Conservation (phyloP, 2,797 vertebrate genomes). For the Thripadectes ignobilis region DNA sequence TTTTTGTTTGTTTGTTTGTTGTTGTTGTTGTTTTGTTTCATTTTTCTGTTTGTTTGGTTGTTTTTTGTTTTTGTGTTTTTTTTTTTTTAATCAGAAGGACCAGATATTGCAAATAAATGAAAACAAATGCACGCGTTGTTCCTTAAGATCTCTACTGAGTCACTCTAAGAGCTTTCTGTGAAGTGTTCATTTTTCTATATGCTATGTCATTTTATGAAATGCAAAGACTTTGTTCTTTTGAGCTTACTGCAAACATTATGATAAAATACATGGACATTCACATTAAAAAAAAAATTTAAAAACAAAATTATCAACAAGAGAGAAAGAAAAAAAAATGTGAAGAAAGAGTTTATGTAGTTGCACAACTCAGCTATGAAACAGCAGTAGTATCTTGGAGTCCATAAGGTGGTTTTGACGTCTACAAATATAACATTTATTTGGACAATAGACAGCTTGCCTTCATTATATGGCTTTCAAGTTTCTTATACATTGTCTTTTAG, state of each 20-base stretch:
- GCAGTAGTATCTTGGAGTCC: not conserved
- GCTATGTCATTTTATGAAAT: not conserved
- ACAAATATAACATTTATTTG: not conserved
- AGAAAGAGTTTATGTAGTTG: not conserved
- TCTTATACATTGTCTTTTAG: not conserved
- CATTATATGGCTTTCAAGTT: not conserved
- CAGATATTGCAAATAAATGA: not conserved
- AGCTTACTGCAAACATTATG: not conserved
- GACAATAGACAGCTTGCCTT: not conserved
- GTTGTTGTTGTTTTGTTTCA: no score
- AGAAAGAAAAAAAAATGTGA: not conserved
- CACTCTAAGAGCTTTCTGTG: not conserved
- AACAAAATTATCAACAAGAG: not conserved
- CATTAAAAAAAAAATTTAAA: not conserved
- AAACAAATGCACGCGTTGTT: not conserved
- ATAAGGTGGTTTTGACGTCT: not conserved
- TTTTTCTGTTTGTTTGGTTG: not conserved
- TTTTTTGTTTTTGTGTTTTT: not conserved
- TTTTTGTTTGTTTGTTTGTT: no score
- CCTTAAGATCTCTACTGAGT: not conserved
- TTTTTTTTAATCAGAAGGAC: not conserved
- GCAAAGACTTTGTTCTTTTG: not conserved
- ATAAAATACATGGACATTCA: not conserved
- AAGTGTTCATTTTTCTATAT: not conserved
- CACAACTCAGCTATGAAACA: not conserved